A percentile compares a stretch with the other conserved stretches of the same genome.
Evolutionary conservation across 2,888 invertebrate species (phyloP).

Genomic region (Brenthis hecate): DNA sequence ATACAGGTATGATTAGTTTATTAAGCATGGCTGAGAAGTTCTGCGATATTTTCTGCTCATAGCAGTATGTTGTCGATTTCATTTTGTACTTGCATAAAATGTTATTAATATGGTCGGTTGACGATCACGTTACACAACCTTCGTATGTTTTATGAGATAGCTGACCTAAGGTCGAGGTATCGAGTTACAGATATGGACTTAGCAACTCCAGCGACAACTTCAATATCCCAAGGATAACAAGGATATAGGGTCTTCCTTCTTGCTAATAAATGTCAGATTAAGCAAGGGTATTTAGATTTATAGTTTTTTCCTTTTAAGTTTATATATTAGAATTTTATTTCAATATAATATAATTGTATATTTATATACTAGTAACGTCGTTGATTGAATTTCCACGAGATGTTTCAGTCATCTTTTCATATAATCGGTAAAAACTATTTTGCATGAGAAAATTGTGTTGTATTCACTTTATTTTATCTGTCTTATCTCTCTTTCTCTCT

Average conservation of each 20-base stretch:
- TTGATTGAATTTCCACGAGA: too few relatives aligned
- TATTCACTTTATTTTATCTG: too few relatives aligned
- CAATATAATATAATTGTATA: too few relatives aligned
- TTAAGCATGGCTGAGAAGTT: background rate
- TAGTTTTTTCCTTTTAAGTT: too few relatives aligned
- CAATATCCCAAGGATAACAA: conserved; percentile 26
- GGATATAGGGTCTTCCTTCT: conserved; percentile 12
- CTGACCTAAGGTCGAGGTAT: conserved; percentile 34
- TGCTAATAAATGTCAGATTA: background rate
- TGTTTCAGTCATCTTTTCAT: too few relatives aligned
- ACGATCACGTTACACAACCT: conserved; percentile 35
- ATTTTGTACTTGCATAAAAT: conserved; percentile 13
- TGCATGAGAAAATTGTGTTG: too few relatives aligned
- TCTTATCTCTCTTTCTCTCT: too few relatives aligned
- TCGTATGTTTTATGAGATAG: conserved; percentile 34
- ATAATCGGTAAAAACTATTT: too few relatives aligned
- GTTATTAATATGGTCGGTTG: conserved; percentile 20
- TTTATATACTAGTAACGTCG: too few relatives aligned
- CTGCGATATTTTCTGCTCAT: background rate
- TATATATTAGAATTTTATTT: too few relatives aligned
- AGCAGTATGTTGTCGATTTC: background rate
- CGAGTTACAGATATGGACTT: conserved; percentile 30
- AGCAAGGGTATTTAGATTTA: too few relatives aligned
- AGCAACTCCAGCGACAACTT: conserved; percentile 25
- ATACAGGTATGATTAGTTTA: background rate